Evolutionary conservation across 2,797 vertebrate genomes (phyloP), one percentile per base, ranked within the genome.

Genomic region (Dicrostonyx torquatus): DNA sequence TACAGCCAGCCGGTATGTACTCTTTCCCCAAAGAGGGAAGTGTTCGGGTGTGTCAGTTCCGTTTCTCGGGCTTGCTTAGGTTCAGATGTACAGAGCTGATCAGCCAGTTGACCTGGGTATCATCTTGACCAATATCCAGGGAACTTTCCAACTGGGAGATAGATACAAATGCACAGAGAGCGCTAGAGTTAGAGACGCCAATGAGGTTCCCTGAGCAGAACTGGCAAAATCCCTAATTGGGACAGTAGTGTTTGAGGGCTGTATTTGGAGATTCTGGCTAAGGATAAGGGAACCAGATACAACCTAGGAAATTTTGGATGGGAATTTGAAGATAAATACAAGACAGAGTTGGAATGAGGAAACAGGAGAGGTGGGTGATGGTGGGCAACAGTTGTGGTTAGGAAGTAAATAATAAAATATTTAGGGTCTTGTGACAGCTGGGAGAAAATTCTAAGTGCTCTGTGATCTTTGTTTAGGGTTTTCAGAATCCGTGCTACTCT

Each of bases 241-340:
- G 0, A 22, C 79, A 14, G 24, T 50, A 43, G n/a, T 70, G 62
- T 26, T 48, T 37, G 26, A 64, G 5, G 82, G 12, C 17, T 45
- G 76, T 80, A 22, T 50, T 75, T 26, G 66, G 34, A 92, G 76
- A 76, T 48, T 75, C 12, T 72, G 34, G 24, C 64, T 64, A 24
- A 40, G 55, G 18, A 77, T 43, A 88, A 90, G 72, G 72, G 15
- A 72, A 88, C 17, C 24, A 64, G 62, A 70, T 11, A 40, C 29
- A 76, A 62, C 9, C 17, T 68, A 89, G 75, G 64, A 86, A 62
- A 70, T 90, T 75, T 85, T 0, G 11, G 50, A 26, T 87, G 66
- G 80, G 2, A 68, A 45, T 58, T 70, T 8, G 17, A 95, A 78
- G 45, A 88, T 94, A 13, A 31, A 55, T 64, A 80, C 86, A 95